Base-by-base conservation (phyloP, 2,888 invertebrate genomes). In the Ischnura elegans region DNA sequence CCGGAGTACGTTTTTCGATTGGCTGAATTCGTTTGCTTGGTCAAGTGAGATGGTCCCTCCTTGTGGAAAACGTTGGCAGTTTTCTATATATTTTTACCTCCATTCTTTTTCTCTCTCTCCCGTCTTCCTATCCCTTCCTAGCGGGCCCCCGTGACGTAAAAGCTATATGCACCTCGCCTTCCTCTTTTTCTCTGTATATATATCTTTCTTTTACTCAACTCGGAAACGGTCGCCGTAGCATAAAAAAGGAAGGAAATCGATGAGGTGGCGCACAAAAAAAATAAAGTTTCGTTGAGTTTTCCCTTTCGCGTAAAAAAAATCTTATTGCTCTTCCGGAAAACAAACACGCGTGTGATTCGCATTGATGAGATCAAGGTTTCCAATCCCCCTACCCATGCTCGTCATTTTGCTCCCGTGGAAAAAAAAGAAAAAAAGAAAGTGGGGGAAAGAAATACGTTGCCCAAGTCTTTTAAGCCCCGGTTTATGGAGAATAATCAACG, bases 241-340 rank as follows among this genome's bases (percentile, higher is more conserved):
- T 19, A 6, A 51, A 61, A 25, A n/a, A 5, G 16, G n/a, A n/a
- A 4, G 29, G 36, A 16, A 36, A 76, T 76, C 36, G 29, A 76
- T 76, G 76, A 10, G 76, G 76, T 76, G 76, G 16, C 76, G 36
- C 16, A 76, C 29, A 36, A 76, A 25, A 55, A 25, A 25, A 61
- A 61, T 25, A 61, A n/a, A n/a, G n/a, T n/a, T 13, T 76, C 76
- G 76, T 36, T 76, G 76, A 76, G 76, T 36, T 76, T 76, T 76
- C 29, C 76, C 76, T 36, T 36, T 76, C 36, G 76, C n/a, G 61
- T 61, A 61, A 25, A 61, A n/a, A n/a, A 61, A 61, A 61, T 21
- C n/a, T 61, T 61, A 61, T 61, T n/a, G 61, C 61, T n/a, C n/a
- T 61, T 61, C 29, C n/a, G 36, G 76, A 76, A 36, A 76, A 21